Evolutionary conservation across 2,797 vertebrate species (phyloP), one percentile per base, ranked within the genome.

Genomic region (Epinephelus malabaricus): DNA sequence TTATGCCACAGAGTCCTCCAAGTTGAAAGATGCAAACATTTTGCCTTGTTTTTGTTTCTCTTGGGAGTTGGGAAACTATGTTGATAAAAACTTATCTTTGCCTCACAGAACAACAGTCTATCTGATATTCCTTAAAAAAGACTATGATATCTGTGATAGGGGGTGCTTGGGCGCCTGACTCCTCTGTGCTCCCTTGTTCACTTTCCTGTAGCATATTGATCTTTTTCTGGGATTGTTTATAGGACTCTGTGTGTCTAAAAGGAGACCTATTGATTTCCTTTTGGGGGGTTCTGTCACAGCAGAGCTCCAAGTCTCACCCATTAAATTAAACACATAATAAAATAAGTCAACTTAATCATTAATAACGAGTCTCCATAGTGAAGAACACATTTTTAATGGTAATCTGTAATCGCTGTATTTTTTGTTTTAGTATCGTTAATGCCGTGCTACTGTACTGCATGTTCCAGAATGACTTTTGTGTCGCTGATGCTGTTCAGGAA

Each of bases 141-240:
- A 46, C 80, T 56, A 69, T 88, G 88, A 90, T 92, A 81, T 86
- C 70, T 86, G 76, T 83, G 88, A 88, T 89, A 58, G 13, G 13
- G 59, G 84, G 69, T 71, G 67, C 43, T 71, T 0, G 73, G 90
- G 87, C 66, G 82, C 82, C 86, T 83, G 89, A 81, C 86, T 91
- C 85, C 84, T 86, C 80, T 58, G 58, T 69, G 88, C 88, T 86
- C 82, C 84, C 88, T 88, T 86, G 84, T 91, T 92, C 91, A 69
- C 86, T 89, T 87, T 87, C 86, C 83, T 93, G 91, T 89, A 89
- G 85, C 69, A 45, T 90, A 94, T 94, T 87, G 93, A 94, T 94
- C 89, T 89, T 79, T 84, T 82, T 81, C 88, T 85, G 65, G 82
- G 83, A 85, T 89, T 92, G 92, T 92, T 93, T 94, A 90, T 92